These are phyloP conservation scores for Oxycera nigricornis DNA, from an alignment of 2,888 invertebrate species.

Conservation along the genomic window DNA sequence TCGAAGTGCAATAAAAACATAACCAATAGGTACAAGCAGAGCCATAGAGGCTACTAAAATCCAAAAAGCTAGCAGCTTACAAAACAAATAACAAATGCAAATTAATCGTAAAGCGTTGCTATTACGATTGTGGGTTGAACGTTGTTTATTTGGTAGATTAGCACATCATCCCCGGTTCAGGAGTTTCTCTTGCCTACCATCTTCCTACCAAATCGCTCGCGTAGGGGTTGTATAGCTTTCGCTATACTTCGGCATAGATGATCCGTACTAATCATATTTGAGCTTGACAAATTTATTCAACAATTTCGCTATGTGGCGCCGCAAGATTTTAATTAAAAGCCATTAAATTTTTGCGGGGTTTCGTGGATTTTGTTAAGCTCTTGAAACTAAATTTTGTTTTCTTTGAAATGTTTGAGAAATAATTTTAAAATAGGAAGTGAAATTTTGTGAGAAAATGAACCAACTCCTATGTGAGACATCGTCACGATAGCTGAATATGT, in stretches of 20 bases:
- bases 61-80: background rate
- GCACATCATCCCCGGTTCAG: background rate
- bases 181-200: background rate
- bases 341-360: conserved; percentile 20
- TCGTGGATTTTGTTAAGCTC: no score
- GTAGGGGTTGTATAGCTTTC: background rate
- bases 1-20: no score
- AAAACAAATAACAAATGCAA: background rate
- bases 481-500: no score
- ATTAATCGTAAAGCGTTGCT: conserved; percentile 30
- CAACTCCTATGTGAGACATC: no score
- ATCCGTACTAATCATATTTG: conserved; percentile 5
- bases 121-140: conserved; percentile 9
- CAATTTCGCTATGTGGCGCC: conserved; percentile 35
- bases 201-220: no score
- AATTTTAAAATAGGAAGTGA: no score
- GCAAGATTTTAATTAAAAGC: conserved; percentile 33
- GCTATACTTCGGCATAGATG: background rate
- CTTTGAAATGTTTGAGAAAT: background rate
- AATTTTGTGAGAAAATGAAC: no score
- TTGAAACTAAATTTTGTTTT: no score
- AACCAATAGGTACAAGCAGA: no score
- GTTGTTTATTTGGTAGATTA: conserved; percentile 26
- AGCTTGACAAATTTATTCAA: conserved; percentile 32
- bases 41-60: no score